Conservation (phyloP, 2,113 vertebrate species). For the Suricata suricatta region DNA sequence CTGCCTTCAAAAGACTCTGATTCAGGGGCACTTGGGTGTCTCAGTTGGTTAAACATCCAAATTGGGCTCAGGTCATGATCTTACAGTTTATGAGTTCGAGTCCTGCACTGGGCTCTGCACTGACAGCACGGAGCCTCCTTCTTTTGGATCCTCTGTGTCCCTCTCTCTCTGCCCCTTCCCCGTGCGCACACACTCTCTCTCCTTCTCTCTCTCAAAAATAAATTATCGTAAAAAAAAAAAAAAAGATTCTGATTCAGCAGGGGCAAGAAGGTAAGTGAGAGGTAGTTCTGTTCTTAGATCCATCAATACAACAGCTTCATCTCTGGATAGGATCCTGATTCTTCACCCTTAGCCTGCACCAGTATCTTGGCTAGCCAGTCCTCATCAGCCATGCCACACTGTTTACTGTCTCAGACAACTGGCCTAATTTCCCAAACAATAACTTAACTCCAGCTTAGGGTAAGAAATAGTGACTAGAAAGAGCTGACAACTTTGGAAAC, state of each 20-base stretch:
- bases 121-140: too few relatives aligned
- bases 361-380: not conserved
- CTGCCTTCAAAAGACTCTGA: not conserved
- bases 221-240: too few relatives aligned
- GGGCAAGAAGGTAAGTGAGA: not conserved
- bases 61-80: too few relatives aligned
- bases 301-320: not conserved
- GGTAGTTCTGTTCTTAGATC: not conserved
- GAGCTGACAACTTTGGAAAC: not conserved
- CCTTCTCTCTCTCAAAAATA: too few relatives aligned
- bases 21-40: not conserved
- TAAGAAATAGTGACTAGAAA: not conserved
- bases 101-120: too few relatives aligned
- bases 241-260: not conserved
- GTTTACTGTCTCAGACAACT: not conserved
- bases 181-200: too few relatives aligned
- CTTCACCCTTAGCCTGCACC: not conserved
- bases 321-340: not conserved
- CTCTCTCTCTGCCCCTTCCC: too few relatives aligned
- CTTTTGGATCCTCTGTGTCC: too few relatives aligned
- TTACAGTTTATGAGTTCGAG: too few relatives aligned
- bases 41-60: too few relatives aligned
- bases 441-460: too few relatives aligned
- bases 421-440: not conserved
- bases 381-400: not conserved